Evolutionary conservation across 64 coral and sea anemone species (phyloP).

Genomic region (Actinia equina): DNA sequence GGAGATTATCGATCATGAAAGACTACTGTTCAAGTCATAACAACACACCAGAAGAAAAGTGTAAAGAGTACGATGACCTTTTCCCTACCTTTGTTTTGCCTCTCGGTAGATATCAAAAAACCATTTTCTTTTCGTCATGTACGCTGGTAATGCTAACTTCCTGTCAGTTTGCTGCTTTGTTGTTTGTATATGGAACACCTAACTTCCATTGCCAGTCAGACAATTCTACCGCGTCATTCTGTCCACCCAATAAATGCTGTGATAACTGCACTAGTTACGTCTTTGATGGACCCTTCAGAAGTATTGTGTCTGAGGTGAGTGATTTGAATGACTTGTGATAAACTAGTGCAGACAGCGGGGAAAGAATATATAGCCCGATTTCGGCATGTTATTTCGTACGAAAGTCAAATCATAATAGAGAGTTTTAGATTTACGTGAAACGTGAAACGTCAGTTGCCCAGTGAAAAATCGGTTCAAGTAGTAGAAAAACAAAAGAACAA

Average conservation of each 20-base stretch:
- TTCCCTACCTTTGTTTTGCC: neutral
- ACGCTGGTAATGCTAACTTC: neutral
- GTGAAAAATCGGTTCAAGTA: too few species aligned
- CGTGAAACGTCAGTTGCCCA: too few species aligned
- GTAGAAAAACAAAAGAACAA: too few species aligned
- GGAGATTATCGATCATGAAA: neutral
- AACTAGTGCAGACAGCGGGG: too few species aligned
- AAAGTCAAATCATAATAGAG: too few species aligned
- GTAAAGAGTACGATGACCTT: neutral
- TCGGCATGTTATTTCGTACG: too few species aligned
- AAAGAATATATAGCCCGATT: too few species aligned
- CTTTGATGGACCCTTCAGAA: conserved; percentile 64
- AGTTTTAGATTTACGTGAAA: too few species aligned
- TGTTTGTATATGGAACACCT: conserved; percentile 14
- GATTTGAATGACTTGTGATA: neutral
- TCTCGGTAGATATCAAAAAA: conserved; percentile 7
- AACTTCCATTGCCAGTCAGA: conserved; percentile 1
- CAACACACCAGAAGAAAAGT: neutral
- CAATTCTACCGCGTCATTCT: neutral
- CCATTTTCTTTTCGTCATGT: neutral
- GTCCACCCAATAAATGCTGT: conserved; percentile 7
- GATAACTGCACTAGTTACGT: conserved; percentile 57
- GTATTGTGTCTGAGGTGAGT: conserved; percentile 72
- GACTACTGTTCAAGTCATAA: neutral
- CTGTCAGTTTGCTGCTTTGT: neutral